Percentiles rank a stretch among this genome's conserved stretches.
Conservation (phyloP, 2,888 invertebrate genomes). For the Mythimna albipuncta region DNA sequence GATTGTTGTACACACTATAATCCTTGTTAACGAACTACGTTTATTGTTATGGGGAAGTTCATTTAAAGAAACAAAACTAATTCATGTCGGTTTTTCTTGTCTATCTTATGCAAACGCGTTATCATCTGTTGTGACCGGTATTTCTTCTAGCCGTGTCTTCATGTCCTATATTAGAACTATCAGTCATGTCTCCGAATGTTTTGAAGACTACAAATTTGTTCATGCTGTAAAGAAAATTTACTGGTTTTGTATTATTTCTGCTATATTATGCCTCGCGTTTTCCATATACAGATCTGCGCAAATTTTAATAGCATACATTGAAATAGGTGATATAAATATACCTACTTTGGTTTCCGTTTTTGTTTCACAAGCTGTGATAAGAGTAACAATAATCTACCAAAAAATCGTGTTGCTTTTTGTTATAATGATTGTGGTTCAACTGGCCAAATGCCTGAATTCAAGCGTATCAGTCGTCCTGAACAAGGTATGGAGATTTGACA, state of each 20-base stretch:
- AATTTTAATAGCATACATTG: constrained; percentile 17
- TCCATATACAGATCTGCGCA: constrained; percentile 18
- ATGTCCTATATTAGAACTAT: constrained; percentile 7
- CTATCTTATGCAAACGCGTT: constrained; percentile 9
- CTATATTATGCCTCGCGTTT: not conserved
- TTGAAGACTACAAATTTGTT: not conserved
- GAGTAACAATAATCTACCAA: constrained; percentile 14
- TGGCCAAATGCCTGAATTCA: constrained; percentile 10
- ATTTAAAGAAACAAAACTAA: not conserved
- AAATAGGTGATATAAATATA: not conserved
- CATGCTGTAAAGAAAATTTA: constrained; percentile 4
- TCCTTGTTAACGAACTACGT: not conserved
- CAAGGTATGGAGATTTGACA: not conserved
- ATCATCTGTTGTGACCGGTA: not conserved
- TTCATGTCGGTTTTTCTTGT: constrained; percentile 7
- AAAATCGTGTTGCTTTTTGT: constrained; percentile 18
- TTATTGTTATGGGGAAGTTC: not conserved
- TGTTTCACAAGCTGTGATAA: constrained; percentile 15
- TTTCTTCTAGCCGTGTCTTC: constrained; percentile 17
- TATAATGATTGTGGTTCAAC: constrained; percentile 24
- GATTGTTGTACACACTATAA: not conserved
- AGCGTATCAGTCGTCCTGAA: not conserved
- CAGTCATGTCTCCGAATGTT: not conserved
- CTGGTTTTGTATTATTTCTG: constrained; percentile 2
- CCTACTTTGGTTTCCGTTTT: not conserved